phyloP scores from a whole-genome alignment of 2,113 vertebrate species.

The Callocephalon fimbriatum region DNA sequence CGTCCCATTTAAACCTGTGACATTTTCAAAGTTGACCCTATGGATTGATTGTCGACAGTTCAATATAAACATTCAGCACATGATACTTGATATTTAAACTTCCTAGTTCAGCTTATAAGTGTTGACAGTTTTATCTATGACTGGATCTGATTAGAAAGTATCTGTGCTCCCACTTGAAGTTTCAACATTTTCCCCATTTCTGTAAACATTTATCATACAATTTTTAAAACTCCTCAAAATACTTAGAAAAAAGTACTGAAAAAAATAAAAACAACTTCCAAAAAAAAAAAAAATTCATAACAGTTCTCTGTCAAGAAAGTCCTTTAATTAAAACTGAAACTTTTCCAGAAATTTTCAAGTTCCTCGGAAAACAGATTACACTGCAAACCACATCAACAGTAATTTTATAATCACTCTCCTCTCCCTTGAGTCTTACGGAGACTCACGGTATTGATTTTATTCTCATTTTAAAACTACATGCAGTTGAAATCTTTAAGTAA shows the following conservation, averaged over 20 bases:
- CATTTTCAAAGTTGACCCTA: conserved; percentile 50
- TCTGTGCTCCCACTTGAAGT: neutral
- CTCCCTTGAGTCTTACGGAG: neutral
- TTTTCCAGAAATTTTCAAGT: neutral
- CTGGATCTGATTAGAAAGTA: neutral
- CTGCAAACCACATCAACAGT: neutral
- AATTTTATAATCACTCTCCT: neutral
- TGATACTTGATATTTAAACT: conserved; percentile 59
- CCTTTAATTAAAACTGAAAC: neutral
- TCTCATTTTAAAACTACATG: neutral
- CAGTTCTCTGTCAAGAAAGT: neutral
- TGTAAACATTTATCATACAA: neutral
- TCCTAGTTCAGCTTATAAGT: conserved; percentile 30
- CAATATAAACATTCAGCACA: conserved; percentile 52
- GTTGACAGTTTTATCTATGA: conserved; percentile 49
- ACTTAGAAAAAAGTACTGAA: neutral
- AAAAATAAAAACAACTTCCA: neutral
- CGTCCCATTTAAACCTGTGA: conserved; percentile 10
- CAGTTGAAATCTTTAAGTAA: neutral
- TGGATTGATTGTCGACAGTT: conserved; percentile 28
- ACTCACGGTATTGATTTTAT: neutral
- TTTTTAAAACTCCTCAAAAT: neutral
- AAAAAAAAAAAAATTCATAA: neutral
- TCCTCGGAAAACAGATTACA: neutral
- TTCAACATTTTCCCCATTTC: neutral